A percentile compares a stretch with the other conserved stretches of the same genome.
These are phyloP conservation scores for Pavo muticus DNA, from an alignment of 2,113 vertebrate genomes.

Conservation along the genomic window DNA sequence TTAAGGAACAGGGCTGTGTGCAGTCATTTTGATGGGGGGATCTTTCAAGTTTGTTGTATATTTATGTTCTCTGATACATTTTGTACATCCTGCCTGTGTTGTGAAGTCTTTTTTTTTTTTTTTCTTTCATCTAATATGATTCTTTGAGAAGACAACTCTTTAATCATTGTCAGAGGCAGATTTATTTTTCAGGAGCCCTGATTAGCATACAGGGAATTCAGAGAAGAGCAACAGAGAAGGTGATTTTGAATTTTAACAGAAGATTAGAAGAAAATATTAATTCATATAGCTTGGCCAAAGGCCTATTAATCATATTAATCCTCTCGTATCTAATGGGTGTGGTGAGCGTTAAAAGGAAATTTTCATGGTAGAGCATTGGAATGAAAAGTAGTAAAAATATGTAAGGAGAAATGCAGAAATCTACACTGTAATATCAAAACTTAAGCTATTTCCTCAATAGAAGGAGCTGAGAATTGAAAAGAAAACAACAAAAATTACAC, in stretches of 20 bases:
- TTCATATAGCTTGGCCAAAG: not conserved
- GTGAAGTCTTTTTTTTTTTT: not conserved
- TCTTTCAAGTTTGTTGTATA: slow-evolving; percentile 26
- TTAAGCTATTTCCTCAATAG: not conserved
- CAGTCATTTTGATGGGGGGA: not conserved
- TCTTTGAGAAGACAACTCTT: slow-evolving; percentile 48
- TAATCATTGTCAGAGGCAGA: slow-evolving; percentile 46
- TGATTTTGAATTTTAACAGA: slow-evolving; percentile 6
- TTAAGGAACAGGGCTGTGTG: not conserved
- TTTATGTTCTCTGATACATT: not conserved
- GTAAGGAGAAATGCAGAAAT: not conserved
- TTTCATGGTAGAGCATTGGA: not conserved
- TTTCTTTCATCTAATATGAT: slow-evolving; percentile 30
- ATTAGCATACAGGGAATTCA: slow-evolving; percentile 24
- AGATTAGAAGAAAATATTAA: not conserved
- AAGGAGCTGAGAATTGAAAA: not conserved
- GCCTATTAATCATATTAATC: not conserved
- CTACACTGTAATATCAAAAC: not conserved
- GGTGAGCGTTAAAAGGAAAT: not conserved
- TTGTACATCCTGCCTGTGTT: not conserved
- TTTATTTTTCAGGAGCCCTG: slow-evolving; percentile 25
- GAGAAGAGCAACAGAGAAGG: not conserved
- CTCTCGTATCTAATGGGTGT: not conserved
- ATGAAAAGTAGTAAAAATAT: not conserved
- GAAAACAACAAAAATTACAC: not conserved